phyloP scores from a whole-genome alignment of 2,888 invertebrate species.

The Cerceris ruficornis region DNA sequence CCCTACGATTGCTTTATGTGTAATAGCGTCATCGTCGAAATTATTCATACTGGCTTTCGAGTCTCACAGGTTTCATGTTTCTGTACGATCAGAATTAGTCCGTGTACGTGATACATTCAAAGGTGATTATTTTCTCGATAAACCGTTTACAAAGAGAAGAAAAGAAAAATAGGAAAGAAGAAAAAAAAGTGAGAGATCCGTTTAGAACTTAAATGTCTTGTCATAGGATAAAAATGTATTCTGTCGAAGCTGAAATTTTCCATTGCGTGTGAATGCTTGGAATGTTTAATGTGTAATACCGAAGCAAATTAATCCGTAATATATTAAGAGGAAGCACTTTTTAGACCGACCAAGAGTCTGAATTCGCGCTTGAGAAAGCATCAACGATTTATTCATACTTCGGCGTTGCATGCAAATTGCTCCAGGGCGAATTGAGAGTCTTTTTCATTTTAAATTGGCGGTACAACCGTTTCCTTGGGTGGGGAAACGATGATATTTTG shows the following conservation, averaged over 20 bases:
- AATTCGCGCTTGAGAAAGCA: constrained; percentile 4
- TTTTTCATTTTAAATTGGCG: constrained; percentile 39
- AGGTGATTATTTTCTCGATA: constrained; percentile 22
- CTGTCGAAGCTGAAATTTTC: constrained; percentile 8
- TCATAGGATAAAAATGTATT: not conserved
- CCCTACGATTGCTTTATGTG: not conserved
- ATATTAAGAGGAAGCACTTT: constrained; percentile 37
- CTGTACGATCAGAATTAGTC: not conserved
- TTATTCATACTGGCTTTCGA: constrained; percentile 5
- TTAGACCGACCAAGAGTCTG: constrained; percentile 29
- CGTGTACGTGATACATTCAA: constrained; percentile 5
- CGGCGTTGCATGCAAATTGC: not conserved
- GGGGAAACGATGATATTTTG: constrained; percentile 46
- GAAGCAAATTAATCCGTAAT: constrained; percentile 35
- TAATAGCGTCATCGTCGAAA: too few species aligned
- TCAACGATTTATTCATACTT: too few species aligned
- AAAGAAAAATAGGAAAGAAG: constrained; percentile 6
- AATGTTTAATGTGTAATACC: constrained; percentile 30
- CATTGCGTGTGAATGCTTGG: constrained; percentile 35
- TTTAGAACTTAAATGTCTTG: constrained; percentile 9
- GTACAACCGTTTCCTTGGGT: constrained; percentile 28
- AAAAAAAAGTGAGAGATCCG: not conserved
- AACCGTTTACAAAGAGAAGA: constrained; percentile 9
- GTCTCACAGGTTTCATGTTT: constrained; percentile 6
- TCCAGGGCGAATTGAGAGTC: constrained; percentile 14